phyloP scores from a whole-genome alignment of 53 echinoderm and acorn worm genomes.

The Stichopus horrens region DNA sequence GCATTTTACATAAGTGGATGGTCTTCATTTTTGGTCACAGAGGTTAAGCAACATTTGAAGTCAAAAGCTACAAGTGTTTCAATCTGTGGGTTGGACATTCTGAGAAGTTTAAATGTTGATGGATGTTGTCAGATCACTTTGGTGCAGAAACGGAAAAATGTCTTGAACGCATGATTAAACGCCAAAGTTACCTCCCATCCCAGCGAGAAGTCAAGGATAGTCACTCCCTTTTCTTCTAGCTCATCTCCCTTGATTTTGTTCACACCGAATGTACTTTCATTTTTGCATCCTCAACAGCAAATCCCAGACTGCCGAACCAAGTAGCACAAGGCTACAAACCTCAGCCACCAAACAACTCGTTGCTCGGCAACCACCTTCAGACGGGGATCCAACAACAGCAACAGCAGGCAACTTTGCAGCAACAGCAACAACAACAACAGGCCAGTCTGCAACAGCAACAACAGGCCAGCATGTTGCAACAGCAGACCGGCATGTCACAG shows the following conservation, averaged over 20 bases:
- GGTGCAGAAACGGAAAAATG: no score
- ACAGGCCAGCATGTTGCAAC: neutral
- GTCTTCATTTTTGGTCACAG: no score
- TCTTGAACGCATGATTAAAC: no score
- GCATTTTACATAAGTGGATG: no score
- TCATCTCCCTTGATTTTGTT: neutral
- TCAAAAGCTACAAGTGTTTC: no score
- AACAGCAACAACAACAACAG: slow-evolving; percentile 32
- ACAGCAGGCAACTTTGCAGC: neutral
- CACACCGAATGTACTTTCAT: neutral
- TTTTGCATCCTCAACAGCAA: neutral
- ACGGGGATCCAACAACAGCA: slow-evolving; percentile 28
- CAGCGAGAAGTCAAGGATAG: no score
- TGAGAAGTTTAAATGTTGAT: no score
- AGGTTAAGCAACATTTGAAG: no score
- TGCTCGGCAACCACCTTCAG: slow-evolving; percentile 25
- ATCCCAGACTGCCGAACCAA: neutral
- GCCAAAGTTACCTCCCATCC: no score
- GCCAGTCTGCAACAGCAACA: neutral
- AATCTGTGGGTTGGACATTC: no score
- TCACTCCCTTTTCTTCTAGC: no score
- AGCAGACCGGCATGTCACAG: neutral
- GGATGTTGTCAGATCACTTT: no score
- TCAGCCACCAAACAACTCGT: slow-evolving; percentile 39
- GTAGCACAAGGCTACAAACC: slow-evolving; percentile 4